Conservation (phyloP, 2,888 invertebrate species). For the Philereme transversata region DNA sequence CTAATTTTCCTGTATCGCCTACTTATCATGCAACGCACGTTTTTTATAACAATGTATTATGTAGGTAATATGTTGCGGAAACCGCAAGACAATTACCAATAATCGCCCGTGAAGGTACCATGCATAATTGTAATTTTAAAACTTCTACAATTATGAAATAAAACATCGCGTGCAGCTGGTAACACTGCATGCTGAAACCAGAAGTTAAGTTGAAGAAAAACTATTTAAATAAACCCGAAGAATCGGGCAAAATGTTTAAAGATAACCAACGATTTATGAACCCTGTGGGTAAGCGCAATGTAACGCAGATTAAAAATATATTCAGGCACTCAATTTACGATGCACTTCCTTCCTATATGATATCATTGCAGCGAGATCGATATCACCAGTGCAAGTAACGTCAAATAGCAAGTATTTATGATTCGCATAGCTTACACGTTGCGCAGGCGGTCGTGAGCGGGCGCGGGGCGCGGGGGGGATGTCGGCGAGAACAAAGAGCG, state of each 20-base stretch:
- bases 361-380: constrained; percentile 76
- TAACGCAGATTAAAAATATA: constrained; percentile 40
- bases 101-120: constrained; percentile 46
- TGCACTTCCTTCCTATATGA: constrained; percentile 73
- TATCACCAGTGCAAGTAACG: constrained; percentile 76
- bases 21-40: constrained; percentile 48
- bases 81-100: constrained; percentile 49
- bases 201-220: background rate
- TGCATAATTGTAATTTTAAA: constrained; percentile 41
- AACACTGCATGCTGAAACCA: constrained; percentile 15
- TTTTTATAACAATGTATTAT: constrained; percentile 47
- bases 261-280: constrained; percentile 19
- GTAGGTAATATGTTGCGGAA: constrained; percentile 44
- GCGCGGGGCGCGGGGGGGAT: constrained; percentile 48
- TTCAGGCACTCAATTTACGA: constrained; percentile 48
- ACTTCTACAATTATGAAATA: constrained; percentile 25
- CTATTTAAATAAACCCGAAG: background rate
- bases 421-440: constrained; percentile 71
- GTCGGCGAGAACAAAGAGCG: constrained; percentile 81
- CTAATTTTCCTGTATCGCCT: constrained; percentile 32
- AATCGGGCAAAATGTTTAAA: constrained; percentile 7
- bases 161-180: constrained; percentile 20
- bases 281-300: constrained; percentile 18
- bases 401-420: constrained; percentile 82
- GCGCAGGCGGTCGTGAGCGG: constrained; percentile 73